phyloP scores from a whole-genome alignment of 2,888 invertebrate species.

The Parthenolecanium corni region DNA sequence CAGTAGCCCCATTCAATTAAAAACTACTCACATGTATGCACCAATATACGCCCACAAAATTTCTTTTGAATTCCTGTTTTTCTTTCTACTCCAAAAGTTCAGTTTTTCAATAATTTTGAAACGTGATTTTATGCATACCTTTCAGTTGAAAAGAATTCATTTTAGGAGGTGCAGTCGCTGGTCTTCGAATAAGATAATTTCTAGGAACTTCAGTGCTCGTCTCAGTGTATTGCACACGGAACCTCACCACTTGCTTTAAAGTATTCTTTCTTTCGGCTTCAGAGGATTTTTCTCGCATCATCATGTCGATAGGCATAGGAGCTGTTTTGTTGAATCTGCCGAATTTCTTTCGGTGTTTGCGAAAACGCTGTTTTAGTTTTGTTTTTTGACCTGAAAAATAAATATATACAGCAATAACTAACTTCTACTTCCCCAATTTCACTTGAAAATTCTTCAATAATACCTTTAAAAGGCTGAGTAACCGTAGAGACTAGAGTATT shows the following conservation, averaged over 20 bases:
- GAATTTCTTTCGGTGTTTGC: conserved; percentile 9
- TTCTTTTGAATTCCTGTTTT: too few relatives aligned
- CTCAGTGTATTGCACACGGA: background rate
- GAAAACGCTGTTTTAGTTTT: conserved; percentile 4
- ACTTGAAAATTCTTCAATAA: background rate
- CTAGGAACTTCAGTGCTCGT: background rate
- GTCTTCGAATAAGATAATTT: conserved; percentile 13
- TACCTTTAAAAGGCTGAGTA: background rate
- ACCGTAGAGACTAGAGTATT: background rate
- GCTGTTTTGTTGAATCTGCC: conserved; percentile 18
- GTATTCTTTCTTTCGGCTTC: background rate
- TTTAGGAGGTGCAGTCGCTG: conserved; percentile 12
- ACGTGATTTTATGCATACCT: background rate
- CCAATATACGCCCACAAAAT: too few relatives aligned
- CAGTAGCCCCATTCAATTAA: too few relatives aligned
- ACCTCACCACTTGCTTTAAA: background rate
- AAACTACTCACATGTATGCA: too few relatives aligned
- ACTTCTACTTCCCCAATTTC: conserved; percentile 1
- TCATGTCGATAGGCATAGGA: conserved; percentile 7
- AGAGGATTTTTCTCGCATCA: background rate
- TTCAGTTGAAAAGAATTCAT: conserved; percentile 3
- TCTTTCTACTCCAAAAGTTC: background rate
- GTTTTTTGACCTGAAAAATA: background rate
- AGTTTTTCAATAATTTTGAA: too few relatives aligned
- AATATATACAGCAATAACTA: background rate